These are phyloP conservation scores for Dyspetes luteomarginatus DNA, from an alignment of 2,888 invertebrate species.

Conservation along the genomic window DNA sequence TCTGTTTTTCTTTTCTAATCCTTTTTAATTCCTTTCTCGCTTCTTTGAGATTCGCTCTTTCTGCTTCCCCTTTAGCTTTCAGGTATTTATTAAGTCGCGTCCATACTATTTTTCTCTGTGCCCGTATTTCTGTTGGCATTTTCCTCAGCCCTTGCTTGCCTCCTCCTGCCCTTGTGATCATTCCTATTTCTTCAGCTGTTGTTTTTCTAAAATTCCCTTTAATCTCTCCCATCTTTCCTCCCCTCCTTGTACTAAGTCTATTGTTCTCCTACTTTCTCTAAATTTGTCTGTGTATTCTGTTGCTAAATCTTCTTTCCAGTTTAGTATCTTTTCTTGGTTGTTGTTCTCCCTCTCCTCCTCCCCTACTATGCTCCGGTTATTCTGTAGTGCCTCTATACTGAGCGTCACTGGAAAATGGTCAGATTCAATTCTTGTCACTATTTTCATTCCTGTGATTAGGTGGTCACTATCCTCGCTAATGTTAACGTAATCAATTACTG, in stretches of 20 bases:
- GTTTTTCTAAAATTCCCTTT: neutral
- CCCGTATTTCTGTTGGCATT: neutral
- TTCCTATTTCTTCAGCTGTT: slow-evolving; percentile 19
- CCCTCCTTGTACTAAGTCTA: too few species aligned
- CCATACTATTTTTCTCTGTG: too few species aligned
- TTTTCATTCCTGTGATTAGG: neutral
- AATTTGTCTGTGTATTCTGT: too few species aligned
- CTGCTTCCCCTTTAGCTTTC: too few species aligned
- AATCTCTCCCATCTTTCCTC: slow-evolving; percentile 24
- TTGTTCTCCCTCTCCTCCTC: too few species aligned
- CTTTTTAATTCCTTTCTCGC: slow-evolving; percentile 23
- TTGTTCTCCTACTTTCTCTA: too few species aligned
- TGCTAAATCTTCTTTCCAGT: too few species aligned
- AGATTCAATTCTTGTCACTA: slow-evolving; percentile 6
- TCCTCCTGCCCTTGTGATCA: neutral
- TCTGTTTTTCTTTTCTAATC: slow-evolving; percentile 3
- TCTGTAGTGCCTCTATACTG: too few species aligned
- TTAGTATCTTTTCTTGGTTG: too few species aligned
- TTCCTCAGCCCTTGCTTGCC: neutral
- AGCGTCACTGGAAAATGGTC: too few species aligned
- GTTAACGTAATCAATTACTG: slow-evolving; percentile 31
- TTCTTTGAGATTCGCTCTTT: slow-evolving; percentile 17
- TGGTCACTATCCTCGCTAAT: neutral
- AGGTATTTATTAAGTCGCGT: too few species aligned
- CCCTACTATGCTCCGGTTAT: too few species aligned